These are phyloP conservation scores for Gephyroberyx darwinii DNA, from an alignment of 2,797 vertebrate species.

Conservation along the genomic window DNA sequence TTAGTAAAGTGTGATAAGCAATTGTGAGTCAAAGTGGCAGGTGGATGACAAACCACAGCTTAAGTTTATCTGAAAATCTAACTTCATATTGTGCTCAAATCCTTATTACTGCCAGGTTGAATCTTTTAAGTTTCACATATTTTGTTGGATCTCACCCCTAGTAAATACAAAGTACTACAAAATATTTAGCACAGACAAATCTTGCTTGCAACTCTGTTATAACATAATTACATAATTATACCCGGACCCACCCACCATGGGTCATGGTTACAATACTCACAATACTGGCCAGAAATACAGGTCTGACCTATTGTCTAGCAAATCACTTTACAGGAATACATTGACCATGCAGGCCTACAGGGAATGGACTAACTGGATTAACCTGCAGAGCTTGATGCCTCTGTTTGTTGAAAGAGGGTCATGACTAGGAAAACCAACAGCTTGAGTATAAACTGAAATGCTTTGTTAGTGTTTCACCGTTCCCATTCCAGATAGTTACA, in stretches of 20 bases:
- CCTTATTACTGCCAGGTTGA: not conserved
- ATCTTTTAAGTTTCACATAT: not conserved
- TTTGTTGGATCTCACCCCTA: too few relatives aligned
- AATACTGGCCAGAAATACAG: too few relatives aligned
- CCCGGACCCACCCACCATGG: not conserved
- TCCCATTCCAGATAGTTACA: too few relatives aligned
- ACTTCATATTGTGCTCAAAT: not conserved
- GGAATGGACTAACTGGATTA: constrained; percentile 6
- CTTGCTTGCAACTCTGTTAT: not conserved
- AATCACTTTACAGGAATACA: too few relatives aligned
- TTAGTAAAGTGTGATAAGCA: constrained; percentile 9
- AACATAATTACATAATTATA: not conserved
- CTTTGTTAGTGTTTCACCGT: not conserved
- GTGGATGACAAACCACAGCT: not conserved
- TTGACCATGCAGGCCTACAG: too few relatives aligned
- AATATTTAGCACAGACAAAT: too few relatives aligned
- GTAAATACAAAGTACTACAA: too few relatives aligned
- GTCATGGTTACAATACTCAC: too few relatives aligned
- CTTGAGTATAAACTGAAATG: not conserved
- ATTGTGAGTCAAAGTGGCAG: not conserved
- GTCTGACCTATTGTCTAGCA: too few relatives aligned
- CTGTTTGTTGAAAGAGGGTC: too few relatives aligned
- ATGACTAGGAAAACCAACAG: too few relatives aligned
- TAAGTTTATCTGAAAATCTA: not conserved
- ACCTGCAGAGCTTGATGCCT: not conserved